These are phyloP conservation scores for Melanerpes aurifrons DNA, from an alignment of 2,113 vertebrate species.

Conservation along the genomic window DNA sequence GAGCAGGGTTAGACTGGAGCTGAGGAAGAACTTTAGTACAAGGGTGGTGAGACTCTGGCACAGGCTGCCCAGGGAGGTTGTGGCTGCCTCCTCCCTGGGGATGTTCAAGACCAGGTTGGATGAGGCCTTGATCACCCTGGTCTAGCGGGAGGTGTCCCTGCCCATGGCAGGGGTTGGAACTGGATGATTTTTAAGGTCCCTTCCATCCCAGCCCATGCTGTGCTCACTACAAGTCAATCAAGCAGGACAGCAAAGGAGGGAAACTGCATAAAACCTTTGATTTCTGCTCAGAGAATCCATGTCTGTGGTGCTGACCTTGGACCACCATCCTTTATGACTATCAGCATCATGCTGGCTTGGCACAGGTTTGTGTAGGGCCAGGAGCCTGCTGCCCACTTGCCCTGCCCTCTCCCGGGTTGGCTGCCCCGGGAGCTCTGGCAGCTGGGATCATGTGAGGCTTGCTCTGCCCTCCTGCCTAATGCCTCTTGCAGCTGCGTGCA, in stretches of 20 bases:
- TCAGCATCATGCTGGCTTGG: background rate
- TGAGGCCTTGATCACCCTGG: too few relatives aligned
- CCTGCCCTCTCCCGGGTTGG: background rate
- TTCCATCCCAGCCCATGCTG: too few relatives aligned
- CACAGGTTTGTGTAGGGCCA: background rate
- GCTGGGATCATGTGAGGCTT: background rate
- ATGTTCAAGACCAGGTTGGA: too few relatives aligned
- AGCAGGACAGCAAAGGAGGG: background rate
- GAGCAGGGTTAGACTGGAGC: too few relatives aligned
- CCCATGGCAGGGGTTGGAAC: too few relatives aligned
- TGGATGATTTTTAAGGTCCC: too few relatives aligned
- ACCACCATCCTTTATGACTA: accelerated
- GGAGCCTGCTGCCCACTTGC: background rate
- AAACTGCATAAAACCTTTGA: background rate
- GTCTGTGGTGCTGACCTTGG: background rate
- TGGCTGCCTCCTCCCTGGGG: too few relatives aligned
- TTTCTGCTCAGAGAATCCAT: background rate
- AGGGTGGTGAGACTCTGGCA: too few relatives aligned
- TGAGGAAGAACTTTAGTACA: too few relatives aligned
- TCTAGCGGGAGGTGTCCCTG: too few relatives aligned
- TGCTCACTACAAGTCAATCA: background rate
- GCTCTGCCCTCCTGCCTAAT: background rate
- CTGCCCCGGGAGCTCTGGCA: background rate
- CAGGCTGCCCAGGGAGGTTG: too few relatives aligned
- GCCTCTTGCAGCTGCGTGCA: background rate